A percentile compares a stretch with the other conserved stretches of the same genome.
These are phyloP conservation scores for Burhinus bistriatus DNA, from an alignment of 2,113 vertebrate species.

Conservation along the genomic window DNA sequence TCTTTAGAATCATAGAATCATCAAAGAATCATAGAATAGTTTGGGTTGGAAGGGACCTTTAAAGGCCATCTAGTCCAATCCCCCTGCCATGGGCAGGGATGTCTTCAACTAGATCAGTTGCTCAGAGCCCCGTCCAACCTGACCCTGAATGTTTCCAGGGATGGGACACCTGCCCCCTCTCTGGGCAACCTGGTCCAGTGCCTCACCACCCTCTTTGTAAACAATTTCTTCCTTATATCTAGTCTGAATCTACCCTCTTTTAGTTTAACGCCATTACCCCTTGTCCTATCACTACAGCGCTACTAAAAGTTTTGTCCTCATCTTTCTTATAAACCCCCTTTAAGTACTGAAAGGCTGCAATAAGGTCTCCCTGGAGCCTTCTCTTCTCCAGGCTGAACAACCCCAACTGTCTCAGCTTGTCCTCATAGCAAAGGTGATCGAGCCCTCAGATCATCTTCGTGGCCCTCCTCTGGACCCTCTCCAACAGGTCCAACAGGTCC, in stretches of 20 bases:
- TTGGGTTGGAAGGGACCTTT: background rate
- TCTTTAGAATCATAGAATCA: background rate
- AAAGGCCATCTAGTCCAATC: background rate
- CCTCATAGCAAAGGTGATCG: background rate
- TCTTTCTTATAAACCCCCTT: background rate
- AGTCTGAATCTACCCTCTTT: background rate
- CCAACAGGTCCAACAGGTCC: background rate
- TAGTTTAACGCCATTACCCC: background rate
- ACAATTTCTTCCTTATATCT: background rate
- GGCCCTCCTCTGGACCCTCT: background rate
- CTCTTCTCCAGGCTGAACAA: background rate
- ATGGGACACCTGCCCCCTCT: background rate
- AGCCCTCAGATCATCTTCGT: background rate
- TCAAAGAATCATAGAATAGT: background rate
- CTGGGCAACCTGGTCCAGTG: background rate
- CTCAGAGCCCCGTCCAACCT: background rate
- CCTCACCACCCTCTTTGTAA: background rate
- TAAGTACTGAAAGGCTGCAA: background rate
- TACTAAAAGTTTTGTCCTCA: background rate
- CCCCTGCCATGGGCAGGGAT: background rate
- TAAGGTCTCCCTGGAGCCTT: background rate
- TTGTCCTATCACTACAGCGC: background rate
- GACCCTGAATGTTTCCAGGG: background rate
- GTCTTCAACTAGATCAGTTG: background rate
- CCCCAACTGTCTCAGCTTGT: background rate